phyloP scores from a whole-genome alignment of 2,888 invertebrate genomes.

The Phyllotreta cruciferae region DNA sequence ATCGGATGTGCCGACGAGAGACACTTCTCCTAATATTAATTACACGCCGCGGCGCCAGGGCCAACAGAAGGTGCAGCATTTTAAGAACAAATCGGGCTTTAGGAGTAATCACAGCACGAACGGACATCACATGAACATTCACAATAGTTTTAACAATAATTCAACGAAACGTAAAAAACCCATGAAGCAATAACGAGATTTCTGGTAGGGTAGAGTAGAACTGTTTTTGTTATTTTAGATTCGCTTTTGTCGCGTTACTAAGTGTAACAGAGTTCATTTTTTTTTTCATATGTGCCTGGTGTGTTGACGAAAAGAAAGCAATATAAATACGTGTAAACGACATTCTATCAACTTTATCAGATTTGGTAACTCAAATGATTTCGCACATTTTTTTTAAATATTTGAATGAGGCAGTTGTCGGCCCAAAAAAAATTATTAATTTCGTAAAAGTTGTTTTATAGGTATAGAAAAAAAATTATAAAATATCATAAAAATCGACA shows the following conservation, averaged over 20 bases:
- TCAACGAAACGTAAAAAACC: slow-evolving; percentile 49
- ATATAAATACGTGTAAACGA: neutral
- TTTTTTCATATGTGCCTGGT: slow-evolving; percentile 31
- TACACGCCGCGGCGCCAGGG: slow-evolving; percentile 45
- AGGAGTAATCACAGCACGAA: slow-evolving; percentile 41
- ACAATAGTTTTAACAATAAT: slow-evolving; percentile 39
- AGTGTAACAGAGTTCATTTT: slow-evolving; percentile 11
- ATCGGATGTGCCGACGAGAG: slow-evolving; percentile 57
- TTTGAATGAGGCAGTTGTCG: slow-evolving; percentile 16
- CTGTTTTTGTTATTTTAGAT: slow-evolving; percentile 23
- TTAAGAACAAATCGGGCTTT: slow-evolving; percentile 38
- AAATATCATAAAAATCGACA: slow-evolving; percentile 23
- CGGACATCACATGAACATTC: slow-evolving; percentile 39
- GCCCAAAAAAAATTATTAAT: slow-evolving; percentile 28
- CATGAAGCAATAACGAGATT: slow-evolving; percentile 45
- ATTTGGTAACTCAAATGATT: slow-evolving; percentile 11
- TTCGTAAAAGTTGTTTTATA: slow-evolving; percentile 16
- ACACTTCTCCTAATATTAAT: slow-evolving; percentile 57
- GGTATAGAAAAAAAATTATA: slow-evolving; percentile 23
- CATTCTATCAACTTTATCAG: slow-evolving; percentile 9
- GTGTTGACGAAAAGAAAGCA: slow-evolving; percentile 25
- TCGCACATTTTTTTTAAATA: slow-evolving; percentile 4
- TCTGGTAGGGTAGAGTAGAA: slow-evolving; percentile 20
- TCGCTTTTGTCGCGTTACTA: slow-evolving; percentile 18
- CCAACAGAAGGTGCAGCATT: slow-evolving; percentile 33